Base-by-base conservation (phyloP, 2,113 vertebrate genomes). In the Corythornis cristatus region DNA sequence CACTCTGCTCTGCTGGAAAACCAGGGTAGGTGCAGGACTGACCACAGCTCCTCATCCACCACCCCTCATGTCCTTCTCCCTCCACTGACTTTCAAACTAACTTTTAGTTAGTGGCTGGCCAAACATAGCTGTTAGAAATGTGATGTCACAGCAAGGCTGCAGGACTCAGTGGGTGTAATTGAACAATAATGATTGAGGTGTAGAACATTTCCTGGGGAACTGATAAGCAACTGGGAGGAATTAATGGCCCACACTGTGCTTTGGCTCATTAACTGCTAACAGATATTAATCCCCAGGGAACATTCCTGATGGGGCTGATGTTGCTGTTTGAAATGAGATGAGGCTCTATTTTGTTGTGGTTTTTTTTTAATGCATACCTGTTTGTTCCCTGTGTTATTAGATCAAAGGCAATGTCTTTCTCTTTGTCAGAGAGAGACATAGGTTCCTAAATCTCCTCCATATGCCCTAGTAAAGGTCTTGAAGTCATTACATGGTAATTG, bases 201-300 rank as follows among this genome's bases (percentile, higher is more conserved):
- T 21, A 7, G 56, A 81, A 45, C 71, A 95, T 94, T 95, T 96
- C 94, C 88, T 10, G 1, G 77, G 58, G 80, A 94, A 88, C 29
- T 1, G 42, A 90, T 93, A 95, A 96, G 68, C 71, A 95, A 45
- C 61, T 26, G 13, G 84, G 83, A 93, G 74, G 85, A 94, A 22
- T 92, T 97, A 95, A 97, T 96, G 86, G 67, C 31, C 53, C 48
- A 82, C 91, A 62, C 4, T 45, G 12, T 74, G 60, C 53, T 94
- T 58, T 77, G 94, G 87, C 53, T 96, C 94, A 97, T 96, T 97
- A 97, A 90, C 54, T 68, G 1, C 85, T 57, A 18, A 54, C 61
- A 88, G 81, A 89, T 90, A 93, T 89, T 95, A 84, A 88, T 92
- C 72, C 60, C 37, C 80, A 89, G 71, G 75, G 93, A 93, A 86